Evolutionary conservation across 2,797 vertebrate genomes (phyloP), one percentile per base, ranked within the genome.

Genomic region (Mormyrus proboscirostris): DNA sequence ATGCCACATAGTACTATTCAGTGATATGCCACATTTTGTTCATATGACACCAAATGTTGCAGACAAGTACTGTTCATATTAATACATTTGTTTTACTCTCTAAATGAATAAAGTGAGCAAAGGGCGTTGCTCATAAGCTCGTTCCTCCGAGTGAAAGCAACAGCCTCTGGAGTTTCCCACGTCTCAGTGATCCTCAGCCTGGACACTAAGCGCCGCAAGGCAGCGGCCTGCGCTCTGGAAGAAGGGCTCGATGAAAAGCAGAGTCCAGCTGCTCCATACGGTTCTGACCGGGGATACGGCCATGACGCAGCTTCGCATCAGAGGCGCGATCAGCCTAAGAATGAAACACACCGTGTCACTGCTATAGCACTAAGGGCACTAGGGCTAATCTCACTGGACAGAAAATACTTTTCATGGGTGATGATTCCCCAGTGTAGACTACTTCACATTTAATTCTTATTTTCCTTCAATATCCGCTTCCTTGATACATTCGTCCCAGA

Each of bases 301-400:
- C 96, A 98, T 96, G 88, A 98, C 90, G 91, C 95, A 95, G 90
- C 96, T 96, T 91, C 95, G 97, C 92, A 97, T 94, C 84, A 96
- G 92, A 14, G 98, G 98, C 95, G 97, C 95, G 94, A 98, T 93
- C 93, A 99, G 84, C 98, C 98, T 99, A 94, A 2, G 90, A 91
- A 87, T n/a, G 93, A 57, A 90, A 88, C 22, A 59, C 29, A 44
- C 86, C 29, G 19, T 47, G 69, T 73, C 33, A 73, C 69, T 16
- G 33, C 33, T 41, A 33, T 38, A 73, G 33, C 4, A 83, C 7
- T 59, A 38, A 90, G n/a, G 47, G 57, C 65, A 73, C 29, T 33
- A 33, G 29, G 65, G 65, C 4, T 73, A 73, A 73, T 73, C 33
- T 73, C 69, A 73, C 69, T 38, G 69, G 29, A 73, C 12, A 73